Conservation (phyloP, 2,888 invertebrate species). For the Acanthosepion esculentum region DNA sequence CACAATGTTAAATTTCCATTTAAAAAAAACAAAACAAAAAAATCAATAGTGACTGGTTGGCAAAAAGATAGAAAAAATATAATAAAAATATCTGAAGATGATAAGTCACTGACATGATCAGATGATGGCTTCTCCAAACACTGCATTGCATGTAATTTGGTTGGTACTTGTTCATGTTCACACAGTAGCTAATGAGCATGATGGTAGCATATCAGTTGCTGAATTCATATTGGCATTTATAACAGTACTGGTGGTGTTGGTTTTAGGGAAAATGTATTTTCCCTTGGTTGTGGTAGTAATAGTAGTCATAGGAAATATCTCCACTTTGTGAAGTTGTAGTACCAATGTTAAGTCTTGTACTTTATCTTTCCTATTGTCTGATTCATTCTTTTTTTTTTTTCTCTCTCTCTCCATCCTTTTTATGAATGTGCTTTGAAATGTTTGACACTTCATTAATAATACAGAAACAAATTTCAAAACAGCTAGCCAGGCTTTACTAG, state of each 20-base stretch:
- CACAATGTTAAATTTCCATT: constrained; percentile 3
- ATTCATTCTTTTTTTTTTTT: background rate
- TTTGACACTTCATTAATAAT: constrained; percentile 33
- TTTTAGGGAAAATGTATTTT: background rate
- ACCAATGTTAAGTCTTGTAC: background rate
- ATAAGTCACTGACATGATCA: constrained; percentile 33
- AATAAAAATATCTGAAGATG: background rate
- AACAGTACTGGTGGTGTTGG: background rate
- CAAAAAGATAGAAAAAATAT: constrained; percentile 25
- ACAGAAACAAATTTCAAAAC: constrained; percentile 33
- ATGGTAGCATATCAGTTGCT: background rate
- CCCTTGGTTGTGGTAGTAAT: background rate
- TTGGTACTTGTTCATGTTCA: background rate
- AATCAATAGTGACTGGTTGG: background rate
- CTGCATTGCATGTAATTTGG: background rate
- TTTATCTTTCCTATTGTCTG: background rate
- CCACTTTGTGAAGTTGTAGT: background rate
- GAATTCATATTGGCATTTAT: background rate
- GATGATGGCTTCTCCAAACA: constrained; percentile 11
- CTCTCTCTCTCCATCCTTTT: background rate
- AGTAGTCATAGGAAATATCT: background rate
- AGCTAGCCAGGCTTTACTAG: constrained; percentile 41
- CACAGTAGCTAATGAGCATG: background rate
- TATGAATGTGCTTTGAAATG: constrained; percentile 33
- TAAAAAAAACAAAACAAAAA: background rate